Percentiles rank a stretch among this genome's conserved stretches.
Evolutionary conservation across 2,797 vertebrate genomes (phyloP).

Genomic region (Synanceia verrucosa): DNA sequence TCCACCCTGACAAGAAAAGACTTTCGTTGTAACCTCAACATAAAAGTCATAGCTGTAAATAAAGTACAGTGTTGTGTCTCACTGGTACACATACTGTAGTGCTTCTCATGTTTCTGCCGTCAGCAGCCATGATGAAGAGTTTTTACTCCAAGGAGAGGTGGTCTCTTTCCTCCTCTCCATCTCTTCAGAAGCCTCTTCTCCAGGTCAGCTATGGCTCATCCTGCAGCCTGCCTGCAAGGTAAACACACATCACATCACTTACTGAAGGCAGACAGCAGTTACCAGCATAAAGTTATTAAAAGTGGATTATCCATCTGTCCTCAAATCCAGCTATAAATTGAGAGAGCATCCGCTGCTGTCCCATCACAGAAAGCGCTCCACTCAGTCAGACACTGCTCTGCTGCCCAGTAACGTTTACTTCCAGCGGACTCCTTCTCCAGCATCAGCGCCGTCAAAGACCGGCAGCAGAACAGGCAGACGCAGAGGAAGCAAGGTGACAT

Average conservation of each 20-base stretch:
- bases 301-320: not conserved
- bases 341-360: conserved; percentile 48
- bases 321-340: conserved; percentile 75
- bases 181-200: conserved; percentile 72
- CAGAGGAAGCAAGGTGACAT: conserved; percentile 64
- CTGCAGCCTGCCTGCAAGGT: conserved; percentile 82
- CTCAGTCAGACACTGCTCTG: conserved; percentile 82
- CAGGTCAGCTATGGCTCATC: conserved; percentile 78
- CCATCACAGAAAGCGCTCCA: conserved; percentile 61
- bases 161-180: conserved; percentile 42
- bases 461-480: conserved; percentile 42
- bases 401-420: conserved; percentile 78
- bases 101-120: conserved; percentile 9
- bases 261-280: not conserved
- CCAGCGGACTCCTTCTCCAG: conserved; percentile 54
- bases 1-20: too few species aligned
- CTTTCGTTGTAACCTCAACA: too few species aligned
- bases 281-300: not conserved
- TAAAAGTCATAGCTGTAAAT: not conserved
- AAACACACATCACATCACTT: not conserved
- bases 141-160: conserved; percentile 48
- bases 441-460: conserved; percentile 26
- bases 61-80: not conserved
- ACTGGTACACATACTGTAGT: not conserved
- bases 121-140: conserved; percentile 38